Percentiles rank a stretch among this genome's conserved stretches.
These are phyloP conservation scores for Cheilosia vernalis DNA, from an alignment of 2,888 invertebrate genomes.

Conservation along the genomic window DNA sequence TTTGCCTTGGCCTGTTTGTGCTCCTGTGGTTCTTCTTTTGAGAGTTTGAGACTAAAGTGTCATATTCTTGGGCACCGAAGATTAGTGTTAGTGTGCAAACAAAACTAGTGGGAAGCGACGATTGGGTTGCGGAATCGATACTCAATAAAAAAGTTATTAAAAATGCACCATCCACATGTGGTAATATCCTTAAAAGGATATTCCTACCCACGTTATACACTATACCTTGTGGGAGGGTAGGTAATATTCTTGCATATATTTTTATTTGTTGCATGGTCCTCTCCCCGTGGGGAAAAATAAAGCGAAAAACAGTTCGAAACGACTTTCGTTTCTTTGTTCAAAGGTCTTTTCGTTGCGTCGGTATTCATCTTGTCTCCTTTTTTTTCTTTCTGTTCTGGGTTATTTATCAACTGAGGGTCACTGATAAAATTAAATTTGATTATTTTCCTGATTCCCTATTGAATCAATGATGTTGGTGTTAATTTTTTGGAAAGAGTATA, in stretches of 20 bases:
- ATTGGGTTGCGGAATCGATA: conserved; percentile 36
- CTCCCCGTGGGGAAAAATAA: conserved; percentile 46
- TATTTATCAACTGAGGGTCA: conserved; percentile 58
- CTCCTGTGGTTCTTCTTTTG: conserved; percentile 5
- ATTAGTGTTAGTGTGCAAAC: conserved; percentile 6
- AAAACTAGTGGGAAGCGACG: conserved; percentile 4
- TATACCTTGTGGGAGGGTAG: conserved; percentile 3
- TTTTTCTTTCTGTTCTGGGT: conserved; percentile 31
- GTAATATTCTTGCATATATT: conserved; percentile 40
- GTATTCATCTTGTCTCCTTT: neutral
- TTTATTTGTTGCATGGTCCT: conserved; percentile 40
- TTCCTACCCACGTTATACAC: neutral
- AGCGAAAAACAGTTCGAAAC: conserved; percentile 5
- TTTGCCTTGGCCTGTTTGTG: conserved; percentile 11
- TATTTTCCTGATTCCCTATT: conserved; percentile 35
- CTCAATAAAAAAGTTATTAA: conserved; percentile 54
- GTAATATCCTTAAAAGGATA: conserved; percentile 12
- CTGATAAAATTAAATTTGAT: conserved; percentile 62
- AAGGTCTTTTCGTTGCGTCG: neutral
- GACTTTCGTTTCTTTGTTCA: conserved; percentile 32
- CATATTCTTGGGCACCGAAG: neutral
- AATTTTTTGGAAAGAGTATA: conserved; percentile 10
- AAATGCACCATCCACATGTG: conserved; percentile 40
- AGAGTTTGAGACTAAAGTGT: neutral
- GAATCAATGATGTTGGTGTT: neutral